A percentile compares a stretch with the other conserved stretches of the same genome.
Evolutionary conservation across 1,140 invertebrate genomes (phyloP).

Genomic region (Bombus waltoni): DNA sequence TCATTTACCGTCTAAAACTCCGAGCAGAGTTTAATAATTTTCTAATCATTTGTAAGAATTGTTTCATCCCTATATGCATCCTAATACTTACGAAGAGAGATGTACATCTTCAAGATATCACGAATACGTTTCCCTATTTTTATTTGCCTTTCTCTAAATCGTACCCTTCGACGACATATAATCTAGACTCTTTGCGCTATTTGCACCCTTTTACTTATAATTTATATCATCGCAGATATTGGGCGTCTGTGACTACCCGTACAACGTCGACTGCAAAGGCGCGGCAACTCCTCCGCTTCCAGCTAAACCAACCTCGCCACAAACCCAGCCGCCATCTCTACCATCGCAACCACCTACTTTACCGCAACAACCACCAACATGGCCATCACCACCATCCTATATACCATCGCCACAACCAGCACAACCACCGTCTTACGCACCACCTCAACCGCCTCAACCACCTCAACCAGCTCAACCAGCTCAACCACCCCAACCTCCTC

Average conservation of each 20-base stretch:
- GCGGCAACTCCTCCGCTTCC: conserved; percentile 73
- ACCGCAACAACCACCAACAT: background rate
- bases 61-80: too few relatives aligned
- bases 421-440: conserved; percentile 34
- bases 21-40: too few relatives aligned
- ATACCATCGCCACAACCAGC: conserved; percentile 25
- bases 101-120: too few relatives aligned
- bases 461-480: conserved; percentile 17
- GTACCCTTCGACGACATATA: too few relatives aligned
- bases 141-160: background rate
- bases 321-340: conserved; percentile 9
- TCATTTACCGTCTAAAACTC: too few relatives aligned
- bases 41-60: too few relatives aligned
- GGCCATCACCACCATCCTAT: conserved; percentile 28
- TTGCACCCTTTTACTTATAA: background rate
- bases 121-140: too few relatives aligned
- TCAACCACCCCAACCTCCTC: conserved; percentile 2
- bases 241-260: conserved; percentile 85
- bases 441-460: conserved; percentile 29
- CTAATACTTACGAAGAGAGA: too few relatives aligned
- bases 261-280: conserved; percentile 83
- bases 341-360: background rate
- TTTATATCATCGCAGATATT: conserved; percentile 79
- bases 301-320: background rate
- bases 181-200: background rate